A percentile compares a stretch with the other conserved stretches of the same genome.
Evolutionary conservation across 2,113 vertebrate species (phyloP).

Genomic region (Hippolais icterina): DNA sequence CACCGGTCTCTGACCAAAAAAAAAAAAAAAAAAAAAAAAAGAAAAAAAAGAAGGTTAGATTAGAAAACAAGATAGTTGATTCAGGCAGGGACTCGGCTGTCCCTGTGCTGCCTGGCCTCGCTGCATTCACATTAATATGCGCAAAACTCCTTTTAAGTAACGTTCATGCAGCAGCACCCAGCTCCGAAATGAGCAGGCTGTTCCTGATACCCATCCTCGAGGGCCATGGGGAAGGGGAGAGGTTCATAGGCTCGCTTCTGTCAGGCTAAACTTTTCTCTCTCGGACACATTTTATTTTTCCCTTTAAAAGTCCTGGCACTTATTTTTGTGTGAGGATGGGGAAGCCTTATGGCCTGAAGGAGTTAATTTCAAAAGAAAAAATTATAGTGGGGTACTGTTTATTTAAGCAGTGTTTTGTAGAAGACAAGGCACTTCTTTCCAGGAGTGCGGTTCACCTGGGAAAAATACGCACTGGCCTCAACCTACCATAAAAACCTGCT

Average conservation of each 20-base stretch:
- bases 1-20: neutral
- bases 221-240: neutral
- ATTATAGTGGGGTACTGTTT: constrained; percentile 30
- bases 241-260: neutral
- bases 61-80: constrained; percentile 54
- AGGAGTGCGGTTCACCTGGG: neutral
- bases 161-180: neutral
- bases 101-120: neutral
- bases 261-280: neutral
- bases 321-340: neutral
- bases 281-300: neutral
- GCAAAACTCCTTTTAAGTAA: constrained; percentile 46
- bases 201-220: neutral
- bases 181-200: neutral
- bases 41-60: constrained; percentile 54
- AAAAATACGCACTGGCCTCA: neutral
- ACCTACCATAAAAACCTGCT: neutral
- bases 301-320: neutral
- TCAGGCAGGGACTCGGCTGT: constrained; percentile 24
- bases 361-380: constrained; percentile 50
- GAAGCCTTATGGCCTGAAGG: constrained; percentile 32
- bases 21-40: neutral
- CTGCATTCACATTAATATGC: neutral
- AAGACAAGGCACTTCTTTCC: neutral
- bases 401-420: neutral